A percentile compares a stretch with the other conserved stretches of the same genome.
These are phyloP conservation scores for Pogoniulus pusillus DNA, from an alignment of 2,797 vertebrate species.

Conservation along the genomic window DNA sequence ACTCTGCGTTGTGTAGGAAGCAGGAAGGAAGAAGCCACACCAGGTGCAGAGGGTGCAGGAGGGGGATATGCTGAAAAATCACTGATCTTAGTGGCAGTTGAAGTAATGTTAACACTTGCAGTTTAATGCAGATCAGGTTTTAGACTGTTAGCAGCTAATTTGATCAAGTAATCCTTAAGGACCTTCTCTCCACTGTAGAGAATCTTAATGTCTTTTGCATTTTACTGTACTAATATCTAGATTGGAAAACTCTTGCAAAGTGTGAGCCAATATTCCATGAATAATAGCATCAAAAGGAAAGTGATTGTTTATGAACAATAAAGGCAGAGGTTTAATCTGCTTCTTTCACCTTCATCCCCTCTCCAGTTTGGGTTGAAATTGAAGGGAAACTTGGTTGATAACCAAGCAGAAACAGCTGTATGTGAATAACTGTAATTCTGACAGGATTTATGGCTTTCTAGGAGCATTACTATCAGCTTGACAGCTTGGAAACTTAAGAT, in stretches of 20 bases:
- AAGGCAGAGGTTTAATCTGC: background rate
- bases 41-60: background rate
- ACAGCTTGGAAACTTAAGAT: background rate
- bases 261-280: background rate
- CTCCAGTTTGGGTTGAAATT: background rate
- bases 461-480: background rate
- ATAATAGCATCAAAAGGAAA: background rate
- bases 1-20: background rate
- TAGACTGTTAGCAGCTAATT: background rate
- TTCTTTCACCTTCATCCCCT: background rate
- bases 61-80: background rate
- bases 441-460: background rate
- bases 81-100: background rate
- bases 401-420: background rate
- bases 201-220: background rate
- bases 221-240: background rate
- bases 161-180: background rate
- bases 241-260: background rate
- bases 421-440: background rate
- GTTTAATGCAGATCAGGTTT: background rate
- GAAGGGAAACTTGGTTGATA: background rate
- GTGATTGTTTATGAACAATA: background rate
- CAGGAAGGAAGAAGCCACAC: background rate
- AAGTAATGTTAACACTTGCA: background rate
- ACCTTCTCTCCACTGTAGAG: background rate